A percentile compares a stretch with the other conserved stretches of the same genome.
phyloP scores from a whole-genome alignment of 2,113 vertebrate species.

The Willisornis vidua region DNA sequence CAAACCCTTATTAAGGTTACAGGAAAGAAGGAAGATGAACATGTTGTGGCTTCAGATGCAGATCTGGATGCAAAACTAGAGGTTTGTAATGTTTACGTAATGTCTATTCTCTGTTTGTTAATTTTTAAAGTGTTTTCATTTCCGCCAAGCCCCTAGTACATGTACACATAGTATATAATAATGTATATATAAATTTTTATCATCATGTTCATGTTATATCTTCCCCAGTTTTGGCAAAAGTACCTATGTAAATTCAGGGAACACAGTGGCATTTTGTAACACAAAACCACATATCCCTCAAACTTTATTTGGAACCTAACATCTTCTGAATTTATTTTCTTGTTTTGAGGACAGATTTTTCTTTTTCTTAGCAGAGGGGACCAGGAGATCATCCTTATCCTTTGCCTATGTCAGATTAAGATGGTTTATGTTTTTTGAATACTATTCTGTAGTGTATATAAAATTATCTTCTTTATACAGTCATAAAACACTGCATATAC shows the following conservation, averaged over 20 bases:
- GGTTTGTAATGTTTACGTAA: constrained; percentile 73
- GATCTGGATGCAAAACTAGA: constrained; percentile 96
- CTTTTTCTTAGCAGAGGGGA: background rate
- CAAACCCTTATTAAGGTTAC: constrained; percentile 96
- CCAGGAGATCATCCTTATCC: background rate
- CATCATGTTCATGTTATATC: background rate
- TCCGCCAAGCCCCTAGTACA: background rate
- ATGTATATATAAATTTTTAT: background rate
- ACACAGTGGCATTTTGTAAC: background rate
- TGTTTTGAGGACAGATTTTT: background rate
- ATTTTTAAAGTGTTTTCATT: background rate
- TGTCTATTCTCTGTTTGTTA: background rate
- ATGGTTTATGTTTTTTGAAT: background rate
- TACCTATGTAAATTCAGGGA: background rate
- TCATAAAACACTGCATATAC: background rate
- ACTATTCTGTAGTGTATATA: background rate
- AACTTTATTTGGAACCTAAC: background rate
- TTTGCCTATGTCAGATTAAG: background rate
- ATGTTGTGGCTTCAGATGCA: constrained; percentile 94
- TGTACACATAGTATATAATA: background rate
- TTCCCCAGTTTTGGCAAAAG: background rate
- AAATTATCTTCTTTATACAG: background rate
- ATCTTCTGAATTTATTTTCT: background rate
- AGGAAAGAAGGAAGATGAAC: constrained; percentile 94
- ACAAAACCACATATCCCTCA: accelerated